Conservation (phyloP, 2,888 invertebrate species). For the Eubasilissa splendida region DNA sequence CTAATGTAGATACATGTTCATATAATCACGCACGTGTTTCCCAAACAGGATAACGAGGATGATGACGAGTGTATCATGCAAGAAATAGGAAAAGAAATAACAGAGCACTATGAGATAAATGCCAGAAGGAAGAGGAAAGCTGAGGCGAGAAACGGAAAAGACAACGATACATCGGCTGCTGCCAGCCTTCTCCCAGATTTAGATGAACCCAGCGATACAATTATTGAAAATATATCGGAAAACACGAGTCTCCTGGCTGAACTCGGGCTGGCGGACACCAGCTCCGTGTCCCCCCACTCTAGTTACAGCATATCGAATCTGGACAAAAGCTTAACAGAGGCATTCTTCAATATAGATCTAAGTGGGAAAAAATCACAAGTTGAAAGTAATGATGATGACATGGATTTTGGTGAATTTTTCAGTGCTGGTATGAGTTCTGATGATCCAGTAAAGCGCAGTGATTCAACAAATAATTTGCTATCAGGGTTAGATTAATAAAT, state of each 20-base stretch:
- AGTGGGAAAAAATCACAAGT: slow-evolving; percentile 19
- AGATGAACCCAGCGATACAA: slow-evolving; percentile 54
- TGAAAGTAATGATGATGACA: slow-evolving; percentile 33
- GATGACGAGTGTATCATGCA: slow-evolving; percentile 73
- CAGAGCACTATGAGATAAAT: slow-evolving; percentile 69
- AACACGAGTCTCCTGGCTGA: slow-evolving; percentile 72
- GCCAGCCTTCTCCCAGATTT: slow-evolving; percentile 67
- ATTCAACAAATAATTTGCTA: slow-evolving; percentile 48
- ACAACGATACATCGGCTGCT: slow-evolving; percentile 64
- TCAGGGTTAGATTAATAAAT: slow-evolving; percentile 53
- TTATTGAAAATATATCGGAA: slow-evolving; percentile 61
- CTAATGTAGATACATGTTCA: too few species aligned
- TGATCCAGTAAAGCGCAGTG: slow-evolving; percentile 40
- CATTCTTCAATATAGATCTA: slow-evolving; percentile 55
- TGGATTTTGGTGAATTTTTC: slow-evolving; percentile 43
- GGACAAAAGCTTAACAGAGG: slow-evolving; percentile 31
- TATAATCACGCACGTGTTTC: too few species aligned
- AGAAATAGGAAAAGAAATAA: slow-evolving; percentile 68
- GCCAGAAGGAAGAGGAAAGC: slow-evolving; percentile 46
- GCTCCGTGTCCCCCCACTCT: slow-evolving; percentile 31
- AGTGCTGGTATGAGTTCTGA: slow-evolving; percentile 33
- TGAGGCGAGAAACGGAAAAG: slow-evolving; percentile 35
- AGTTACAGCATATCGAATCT: slow-evolving; percentile 36
- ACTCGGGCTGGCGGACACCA: slow-evolving; percentile 72
- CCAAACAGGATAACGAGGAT: slow-evolving; percentile 67